Conservation (phyloP, 1,140 invertebrate species). For the Orius insidiosus region DNA sequence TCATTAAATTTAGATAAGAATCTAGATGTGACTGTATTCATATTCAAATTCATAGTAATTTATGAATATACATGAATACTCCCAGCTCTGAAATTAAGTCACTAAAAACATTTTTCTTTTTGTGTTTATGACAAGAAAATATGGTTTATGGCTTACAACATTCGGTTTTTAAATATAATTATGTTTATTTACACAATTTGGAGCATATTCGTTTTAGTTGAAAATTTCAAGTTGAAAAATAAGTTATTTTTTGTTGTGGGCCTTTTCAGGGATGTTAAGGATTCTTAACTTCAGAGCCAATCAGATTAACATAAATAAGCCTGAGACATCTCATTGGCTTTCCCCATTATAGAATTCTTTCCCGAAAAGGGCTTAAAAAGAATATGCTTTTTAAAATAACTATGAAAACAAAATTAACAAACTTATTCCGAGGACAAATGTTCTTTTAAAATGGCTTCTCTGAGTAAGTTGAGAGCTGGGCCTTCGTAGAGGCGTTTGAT, state of each 20-base stretch:
- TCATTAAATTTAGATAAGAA: too few species aligned
- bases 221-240: too few species aligned
- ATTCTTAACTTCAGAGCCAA: background rate
- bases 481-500: constrained; percentile 62
- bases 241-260: constrained; percentile 1
- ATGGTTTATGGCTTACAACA: too few species aligned
- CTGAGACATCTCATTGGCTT: background rate
- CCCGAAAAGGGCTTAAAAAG: background rate
- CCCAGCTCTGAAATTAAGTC: too few species aligned
- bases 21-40: too few species aligned
- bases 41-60: too few species aligned
- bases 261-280: background rate
- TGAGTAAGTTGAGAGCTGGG: constrained; percentile 43
- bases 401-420: background rate
- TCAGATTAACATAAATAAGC: background rate
- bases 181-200: too few species aligned
- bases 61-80: too few species aligned
- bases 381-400: background rate
- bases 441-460: constrained; percentile 24
- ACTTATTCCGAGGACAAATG: constrained; percentile 2
- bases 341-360: background rate
- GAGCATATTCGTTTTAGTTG: too few species aligned
- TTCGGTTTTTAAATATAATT: too few species aligned
- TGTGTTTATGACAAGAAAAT: too few species aligned
- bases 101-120: too few species aligned